These are phyloP conservation scores for Python bivittatus DNA, from an alignment of 2,113 vertebrate genomes.

Conservation along the genomic window DNA sequence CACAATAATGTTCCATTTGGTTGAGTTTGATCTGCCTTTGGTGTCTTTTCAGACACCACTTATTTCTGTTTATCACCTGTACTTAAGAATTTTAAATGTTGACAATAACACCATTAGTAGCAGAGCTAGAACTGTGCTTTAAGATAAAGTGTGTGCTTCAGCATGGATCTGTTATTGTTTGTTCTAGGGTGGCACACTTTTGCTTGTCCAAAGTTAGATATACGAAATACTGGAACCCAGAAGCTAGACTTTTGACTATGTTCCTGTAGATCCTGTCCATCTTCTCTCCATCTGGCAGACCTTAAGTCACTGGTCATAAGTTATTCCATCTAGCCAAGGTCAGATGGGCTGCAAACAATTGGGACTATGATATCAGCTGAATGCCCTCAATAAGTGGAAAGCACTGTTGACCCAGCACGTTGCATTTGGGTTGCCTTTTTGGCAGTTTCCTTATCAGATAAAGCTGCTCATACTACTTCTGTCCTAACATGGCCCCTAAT, in stretches of 20 bases:
- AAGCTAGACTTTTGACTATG: not conserved
- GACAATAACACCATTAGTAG: constrained; percentile 11
- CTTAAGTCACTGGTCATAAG: not conserved
- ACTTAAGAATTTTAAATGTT: constrained; percentile 11
- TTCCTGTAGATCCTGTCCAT: not conserved
- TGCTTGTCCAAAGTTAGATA: not conserved
- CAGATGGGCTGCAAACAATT: not conserved
- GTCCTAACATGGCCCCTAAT: not conserved
- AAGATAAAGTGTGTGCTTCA: not conserved
- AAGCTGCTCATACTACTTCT: not conserved
- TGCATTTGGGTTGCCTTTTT: not conserved
- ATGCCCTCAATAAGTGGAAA: not conserved
- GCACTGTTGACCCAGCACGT: not conserved
- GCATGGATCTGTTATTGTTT: not conserved
- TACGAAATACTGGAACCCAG: not conserved
- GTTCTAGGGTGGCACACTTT: not conserved
- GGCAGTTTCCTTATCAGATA: not conserved
- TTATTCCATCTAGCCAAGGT: not conserved
- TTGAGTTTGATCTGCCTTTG: constrained; percentile 32
- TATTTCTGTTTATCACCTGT: constrained; percentile 27
- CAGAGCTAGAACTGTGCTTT: not conserved
- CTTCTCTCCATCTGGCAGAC: not conserved
- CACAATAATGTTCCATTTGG: constrained; percentile 61
- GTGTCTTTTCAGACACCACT: constrained; percentile 23
- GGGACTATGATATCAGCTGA: not conserved